Percentiles rank a stretch among this genome's conserved stretches.
Evolutionary conservation across 2,113 vertebrate species (phyloP).

Genomic region (Hippocampus barbouri): DNA sequence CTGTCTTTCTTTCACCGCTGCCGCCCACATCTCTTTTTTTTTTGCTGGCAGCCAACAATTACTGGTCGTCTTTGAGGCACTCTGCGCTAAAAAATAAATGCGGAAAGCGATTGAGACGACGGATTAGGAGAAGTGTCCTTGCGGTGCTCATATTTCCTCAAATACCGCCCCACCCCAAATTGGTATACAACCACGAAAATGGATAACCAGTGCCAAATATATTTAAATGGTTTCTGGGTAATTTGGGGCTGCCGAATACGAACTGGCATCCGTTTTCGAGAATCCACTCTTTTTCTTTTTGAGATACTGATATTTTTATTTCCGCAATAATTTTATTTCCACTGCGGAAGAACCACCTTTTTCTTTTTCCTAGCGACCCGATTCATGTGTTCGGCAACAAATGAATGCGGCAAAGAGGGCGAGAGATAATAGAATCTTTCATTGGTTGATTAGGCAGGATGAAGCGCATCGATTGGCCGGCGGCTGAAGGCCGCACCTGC

Average conservation of each 20-base stretch:
- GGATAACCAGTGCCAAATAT: too few species aligned
- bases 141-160: not conserved
- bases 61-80: not conserved
- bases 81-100: not conserved
- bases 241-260: too few species aligned
- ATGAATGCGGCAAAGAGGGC: conserved; percentile 19
- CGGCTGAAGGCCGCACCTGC: conserved; percentile 61
- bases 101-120: not conserved
- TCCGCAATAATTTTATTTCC: too few species aligned
- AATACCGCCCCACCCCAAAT: not conserved
- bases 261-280: too few species aligned
- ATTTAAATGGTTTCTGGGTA: too few species aligned
- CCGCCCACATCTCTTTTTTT: not conserved
- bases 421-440: conserved; percentile 63
- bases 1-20: conserved; percentile 1
- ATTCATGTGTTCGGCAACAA: too few species aligned
- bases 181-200: too few species aligned
- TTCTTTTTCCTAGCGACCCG: too few species aligned
- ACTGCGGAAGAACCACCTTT: too few species aligned
- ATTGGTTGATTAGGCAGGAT: conserved; percentile 67
- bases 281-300: too few species aligned
- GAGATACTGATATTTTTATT: too few species aligned
- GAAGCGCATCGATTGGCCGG: conserved; percentile 67
- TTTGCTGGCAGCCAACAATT: conserved; percentile 3
- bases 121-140: not conserved